Percentiles rank a stretch among this genome's conserved stretches.
phyloP scores from a whole-genome alignment of 2,113 vertebrate genomes.

The Martes martes region DNA sequence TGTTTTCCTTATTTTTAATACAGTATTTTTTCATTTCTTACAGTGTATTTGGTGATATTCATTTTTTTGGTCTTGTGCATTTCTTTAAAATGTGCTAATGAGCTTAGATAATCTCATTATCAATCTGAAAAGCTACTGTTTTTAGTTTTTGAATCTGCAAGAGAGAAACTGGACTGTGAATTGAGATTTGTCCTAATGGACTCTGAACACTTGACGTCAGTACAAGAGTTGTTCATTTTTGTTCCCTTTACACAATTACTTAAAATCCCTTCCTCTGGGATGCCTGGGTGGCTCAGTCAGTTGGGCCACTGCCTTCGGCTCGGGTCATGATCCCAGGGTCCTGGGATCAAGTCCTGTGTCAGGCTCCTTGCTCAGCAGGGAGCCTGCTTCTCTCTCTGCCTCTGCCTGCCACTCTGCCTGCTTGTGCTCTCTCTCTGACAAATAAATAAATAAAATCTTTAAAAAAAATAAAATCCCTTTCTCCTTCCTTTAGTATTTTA shows the following conservation, averaged over 20 bases:
- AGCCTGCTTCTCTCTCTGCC: too few relatives aligned
- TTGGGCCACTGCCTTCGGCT: too few relatives aligned
- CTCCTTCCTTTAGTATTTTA: constrained; percentile 25
- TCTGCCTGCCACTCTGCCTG: too few relatives aligned
- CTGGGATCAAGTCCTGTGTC: too few relatives aligned
- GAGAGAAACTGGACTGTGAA: not conserved
- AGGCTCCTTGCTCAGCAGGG: too few relatives aligned
- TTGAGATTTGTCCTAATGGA: not conserved
- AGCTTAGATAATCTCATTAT: not conserved
- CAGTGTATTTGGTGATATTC: not conserved
- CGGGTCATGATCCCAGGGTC: too few relatives aligned
- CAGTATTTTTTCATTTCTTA: not conserved
- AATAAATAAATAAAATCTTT: too few relatives aligned
- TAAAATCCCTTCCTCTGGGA: not conserved
- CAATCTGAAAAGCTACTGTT: constrained; percentile 3
- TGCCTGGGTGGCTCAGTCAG: too few relatives aligned
- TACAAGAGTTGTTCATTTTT: constrained; percentile 13
- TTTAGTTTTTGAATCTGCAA: not conserved
- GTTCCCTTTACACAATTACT: constrained; percentile 18
- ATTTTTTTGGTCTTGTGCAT: not conserved
- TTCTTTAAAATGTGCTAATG: not conserved
- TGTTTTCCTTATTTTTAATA: not conserved
- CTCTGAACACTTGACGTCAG: not conserved
- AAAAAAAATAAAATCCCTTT: not conserved
- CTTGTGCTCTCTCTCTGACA: too few relatives aligned